Percentiles rank a stretch among this genome's conserved stretches.
Evolutionary conservation across 1,140 invertebrate genomes (phyloP).

Genomic region (Euschistus heros): DNA sequence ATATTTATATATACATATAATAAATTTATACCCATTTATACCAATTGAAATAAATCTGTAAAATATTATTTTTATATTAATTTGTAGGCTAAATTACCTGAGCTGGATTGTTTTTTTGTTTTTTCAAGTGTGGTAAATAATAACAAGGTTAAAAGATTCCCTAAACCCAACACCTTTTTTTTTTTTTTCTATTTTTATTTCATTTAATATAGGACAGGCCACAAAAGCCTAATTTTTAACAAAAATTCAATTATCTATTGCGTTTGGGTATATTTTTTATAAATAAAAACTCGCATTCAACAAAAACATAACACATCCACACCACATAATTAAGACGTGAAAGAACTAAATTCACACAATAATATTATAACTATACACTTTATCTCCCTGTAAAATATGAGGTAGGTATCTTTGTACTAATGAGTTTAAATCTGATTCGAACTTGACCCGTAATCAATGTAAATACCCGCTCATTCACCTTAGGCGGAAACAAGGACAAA

Average conservation of each 20-base stretch:
- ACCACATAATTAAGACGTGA: constrained; percentile 11
- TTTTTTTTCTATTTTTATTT: neutral
- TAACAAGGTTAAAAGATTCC: constrained; percentile 1
- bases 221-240: neutral
- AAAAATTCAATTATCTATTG: neutral
- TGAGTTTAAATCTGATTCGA: constrained; percentile 17
- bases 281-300: neutral
- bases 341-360: constrained; percentile 9
- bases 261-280: too few species aligned
- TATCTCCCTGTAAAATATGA: constrained; percentile 22
- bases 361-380: constrained; percentile 11
- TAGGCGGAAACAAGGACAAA: constrained; percentile 12
- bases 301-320: constrained; percentile 1
- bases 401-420: constrained; percentile 25
- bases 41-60: too few species aligned
- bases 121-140: neutral
- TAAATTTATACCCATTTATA: too few species aligned
- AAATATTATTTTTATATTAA: too few species aligned
- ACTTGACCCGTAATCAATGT: constrained; percentile 12
- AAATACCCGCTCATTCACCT: constrained; percentile 9
- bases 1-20: too few species aligned
- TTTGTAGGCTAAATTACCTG: constrained; percentile 13
- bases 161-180: constrained; percentile 1
- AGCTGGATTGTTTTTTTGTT: neutral
- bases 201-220: neutral